These are phyloP conservation scores for Tangara arthus DNA, from an alignment of 2,797 vertebrate genomes.

Conservation along the genomic window DNA sequence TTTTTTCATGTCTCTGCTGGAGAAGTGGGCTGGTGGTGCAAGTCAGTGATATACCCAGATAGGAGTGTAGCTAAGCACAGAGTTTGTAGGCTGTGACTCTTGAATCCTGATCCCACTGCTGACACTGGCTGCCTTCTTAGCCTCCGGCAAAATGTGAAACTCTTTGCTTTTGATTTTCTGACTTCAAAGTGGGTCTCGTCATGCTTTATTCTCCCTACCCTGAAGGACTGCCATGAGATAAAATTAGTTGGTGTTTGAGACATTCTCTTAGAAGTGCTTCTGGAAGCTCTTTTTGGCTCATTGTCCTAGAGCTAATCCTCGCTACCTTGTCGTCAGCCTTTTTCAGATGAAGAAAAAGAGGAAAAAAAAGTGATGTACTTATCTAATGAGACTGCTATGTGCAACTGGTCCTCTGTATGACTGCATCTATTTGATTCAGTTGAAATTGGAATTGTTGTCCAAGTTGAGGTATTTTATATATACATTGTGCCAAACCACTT, in stretches of 20 bases:
- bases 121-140: neutral
- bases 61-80: neutral
- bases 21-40: neutral
- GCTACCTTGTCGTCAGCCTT: neutral
- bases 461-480: neutral
- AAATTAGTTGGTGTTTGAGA: neutral
- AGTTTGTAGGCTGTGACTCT: neutral
- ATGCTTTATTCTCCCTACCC: neutral
- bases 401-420: neutral
- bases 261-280: neutral
- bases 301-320: neutral
- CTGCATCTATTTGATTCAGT: neutral
- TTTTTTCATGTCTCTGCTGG: neutral
- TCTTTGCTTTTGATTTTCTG: neutral
- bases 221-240: neutral
- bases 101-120: neutral
- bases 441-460: neutral
- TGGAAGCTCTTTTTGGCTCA: constrained; percentile 1
- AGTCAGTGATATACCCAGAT: neutral
- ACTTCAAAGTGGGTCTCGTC: neutral
- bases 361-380: neutral
- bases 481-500: neutral
- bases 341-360: neutral
- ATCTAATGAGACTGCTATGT: neutral
- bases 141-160: neutral